Evolutionary conservation across 2,888 invertebrate species (phyloP).

Genomic region (Xanthostigma xanthostigma): DNA sequence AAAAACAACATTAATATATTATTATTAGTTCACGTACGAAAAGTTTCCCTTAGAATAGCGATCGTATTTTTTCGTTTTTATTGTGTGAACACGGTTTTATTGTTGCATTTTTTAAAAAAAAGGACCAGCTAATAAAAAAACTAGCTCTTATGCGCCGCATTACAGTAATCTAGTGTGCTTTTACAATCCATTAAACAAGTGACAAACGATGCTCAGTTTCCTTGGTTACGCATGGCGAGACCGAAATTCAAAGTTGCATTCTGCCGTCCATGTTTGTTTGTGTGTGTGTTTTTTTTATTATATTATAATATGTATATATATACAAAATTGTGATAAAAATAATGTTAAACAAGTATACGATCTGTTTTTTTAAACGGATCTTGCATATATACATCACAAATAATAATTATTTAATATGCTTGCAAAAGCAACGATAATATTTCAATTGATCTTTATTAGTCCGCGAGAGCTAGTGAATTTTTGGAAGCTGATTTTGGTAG

Average conservation of each 20-base stretch:
- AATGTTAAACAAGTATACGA: not conserved
- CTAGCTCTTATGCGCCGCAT: not conserved
- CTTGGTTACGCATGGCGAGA: conserved; percentile 4
- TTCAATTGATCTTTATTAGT: too few species aligned
- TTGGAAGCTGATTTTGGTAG: too few species aligned
- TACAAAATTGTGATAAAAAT: conserved; percentile 2
- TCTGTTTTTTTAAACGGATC: too few species aligned
- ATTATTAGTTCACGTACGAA: not conserved
- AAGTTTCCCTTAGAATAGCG: not conserved
- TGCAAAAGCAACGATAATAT: too few species aligned
- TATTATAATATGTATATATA: conserved; percentile 1
- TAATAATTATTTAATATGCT: too few species aligned
- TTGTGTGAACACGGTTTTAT: not conserved
- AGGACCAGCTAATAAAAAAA: not conserved
- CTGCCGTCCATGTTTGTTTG: not conserved
- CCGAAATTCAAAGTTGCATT: too few species aligned
- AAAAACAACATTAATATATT: too few species aligned
- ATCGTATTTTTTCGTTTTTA: not conserved
- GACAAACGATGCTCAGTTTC: conserved; percentile 33
- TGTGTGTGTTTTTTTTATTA: not conserved
- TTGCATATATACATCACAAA: too few species aligned
- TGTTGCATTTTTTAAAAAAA: not conserved
- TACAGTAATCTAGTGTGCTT: conserved; percentile 28
- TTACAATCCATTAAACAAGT: conserved; percentile 44
- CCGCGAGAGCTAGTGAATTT: too few species aligned